Conservation (phyloP, 2,888 invertebrate species). For the Pheosia gnoma region DNA sequence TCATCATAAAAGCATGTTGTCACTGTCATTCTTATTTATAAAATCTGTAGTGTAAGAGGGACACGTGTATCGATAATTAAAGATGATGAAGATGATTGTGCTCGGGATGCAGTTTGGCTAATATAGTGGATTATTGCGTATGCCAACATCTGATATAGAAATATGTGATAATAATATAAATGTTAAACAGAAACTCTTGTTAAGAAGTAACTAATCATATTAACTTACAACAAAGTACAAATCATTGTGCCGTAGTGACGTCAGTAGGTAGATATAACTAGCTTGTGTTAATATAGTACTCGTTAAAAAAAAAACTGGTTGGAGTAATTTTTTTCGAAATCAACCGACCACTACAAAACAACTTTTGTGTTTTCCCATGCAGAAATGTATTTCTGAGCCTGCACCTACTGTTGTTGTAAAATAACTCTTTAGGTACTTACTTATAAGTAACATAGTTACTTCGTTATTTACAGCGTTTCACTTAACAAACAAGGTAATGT, state of each 20-base stretch:
- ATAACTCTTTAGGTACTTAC: slow-evolving; percentile 21
- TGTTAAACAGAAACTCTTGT: no score
- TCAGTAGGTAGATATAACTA: not conserved
- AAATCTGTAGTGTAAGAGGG: no score
- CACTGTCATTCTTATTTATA: no score
- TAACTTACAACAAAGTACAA: not conserved
- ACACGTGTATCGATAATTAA: no score
- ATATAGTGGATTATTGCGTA: no score
- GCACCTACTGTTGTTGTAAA: not conserved
- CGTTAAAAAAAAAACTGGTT: not conserved
- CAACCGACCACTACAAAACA: not conserved
- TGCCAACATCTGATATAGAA: no score
- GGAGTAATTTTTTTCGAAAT: not conserved
- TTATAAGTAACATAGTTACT: slow-evolving; percentile 24
- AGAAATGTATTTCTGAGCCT: not conserved
- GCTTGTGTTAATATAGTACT: not conserved
- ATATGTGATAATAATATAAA: no score
- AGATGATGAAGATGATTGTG: no score
- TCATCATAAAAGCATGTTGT: no score
- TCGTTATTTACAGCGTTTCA: not conserved
- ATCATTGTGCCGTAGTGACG: not conserved
- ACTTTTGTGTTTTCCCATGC: not conserved
- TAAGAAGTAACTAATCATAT: no score
- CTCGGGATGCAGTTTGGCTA: no score
- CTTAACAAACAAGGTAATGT: not conserved